Evolutionary conservation across 2,888 invertebrate species (phyloP), one percentile per base, ranked within the genome.

Genomic region (Malthinus flaveolus): DNA sequence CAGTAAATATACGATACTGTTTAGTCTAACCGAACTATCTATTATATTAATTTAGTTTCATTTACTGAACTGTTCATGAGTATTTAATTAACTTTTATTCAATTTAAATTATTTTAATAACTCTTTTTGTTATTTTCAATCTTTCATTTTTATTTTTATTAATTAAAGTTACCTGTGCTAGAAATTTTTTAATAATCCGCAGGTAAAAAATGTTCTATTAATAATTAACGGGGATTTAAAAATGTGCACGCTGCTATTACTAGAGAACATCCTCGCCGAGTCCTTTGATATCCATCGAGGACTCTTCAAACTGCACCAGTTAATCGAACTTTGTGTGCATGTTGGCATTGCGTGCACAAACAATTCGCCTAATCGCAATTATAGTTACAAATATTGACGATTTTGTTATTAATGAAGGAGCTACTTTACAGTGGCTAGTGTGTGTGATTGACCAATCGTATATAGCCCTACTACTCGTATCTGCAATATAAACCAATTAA

Each of bases 251-350:
- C 23, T 23, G 23, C 5, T 23, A 23, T 5, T 23, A 3, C n/a
- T n/a, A n/a, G n/a, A n/a, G 5, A 23, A 23, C 23, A 5, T 23
- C 3, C 23, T 23, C 5, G 23, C 23, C 23, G 23, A 42, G 23
- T 7, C 39, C 39, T 42, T 42, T 42, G 39, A 42, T 42, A 42
- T 42, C 2, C 13, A 13, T n/a, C 39, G 5, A 42, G 39, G 13
- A 23, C 39, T 42, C 39, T 42, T 12, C 39, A 42, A 42, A 42
- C 6, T n/a, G 23, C 15, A 42, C 15, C 15, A 9, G 6, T 23
- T 42, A 42, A 42, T 42, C 39, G 39, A 42, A 42, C 15, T 23
- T n/a, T 42, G 39, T 23, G 39, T 42, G 12, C 12, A 42, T 13
- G 39, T 42, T 23, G 7, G n/a, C 15, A 42, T 42, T 42, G 39